Evolutionary conservation across 1,140 invertebrate genomes (phyloP), one percentile per base, ranked within the genome.

Genomic region (Cepaea nemoralis): DNA sequence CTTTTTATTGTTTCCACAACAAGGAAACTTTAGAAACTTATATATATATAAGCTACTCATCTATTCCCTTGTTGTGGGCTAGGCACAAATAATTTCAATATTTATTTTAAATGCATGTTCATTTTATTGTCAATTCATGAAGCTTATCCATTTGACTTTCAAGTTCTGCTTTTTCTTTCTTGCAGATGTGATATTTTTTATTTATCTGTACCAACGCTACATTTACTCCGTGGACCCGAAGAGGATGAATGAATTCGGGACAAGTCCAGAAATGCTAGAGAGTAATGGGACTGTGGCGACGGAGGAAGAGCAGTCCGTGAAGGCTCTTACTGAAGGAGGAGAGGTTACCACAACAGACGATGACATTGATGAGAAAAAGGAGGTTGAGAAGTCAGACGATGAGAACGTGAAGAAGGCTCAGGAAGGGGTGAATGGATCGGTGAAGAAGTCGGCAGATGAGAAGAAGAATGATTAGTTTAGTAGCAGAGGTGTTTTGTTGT

Each of bases 121-220:
- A n/a, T n/a, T n/a, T n/a, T n/a, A n/a, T n/a, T n/a, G n/a, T n/a
- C n/a, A n/a, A n/a, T n/a, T n/a, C n/a, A n/a, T n/a, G n/a, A n/a
- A n/a, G n/a, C n/a, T n/a, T n/a, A n/a, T n/a, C n/a, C n/a, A n/a
- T n/a, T n/a, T n/a, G n/a, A n/a, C n/a, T n/a, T n/a, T n/a, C n/a
- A n/a, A n/a, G n/a, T n/a, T n/a, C n/a, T n/a, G n/a, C n/a, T 59
- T 12, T 59, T 59, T 59, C 55, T 5, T 45, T 55, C 67, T 94
- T 94, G 80, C 93, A 95, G 96, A 99, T 93, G 97, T 99, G 85
- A 95, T 99, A 40, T 99, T 99, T 93, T 97, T 99, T 89, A 97
- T 99, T 88, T 99, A 97, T 93, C 93, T 99, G 69, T 99, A 99
- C 91, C 98, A 99, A 93, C 94, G 97, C 78, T 99, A 96, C 95